Conservation (phyloP, 2,888 invertebrate species). For the Cremastinae sp. region DNA sequence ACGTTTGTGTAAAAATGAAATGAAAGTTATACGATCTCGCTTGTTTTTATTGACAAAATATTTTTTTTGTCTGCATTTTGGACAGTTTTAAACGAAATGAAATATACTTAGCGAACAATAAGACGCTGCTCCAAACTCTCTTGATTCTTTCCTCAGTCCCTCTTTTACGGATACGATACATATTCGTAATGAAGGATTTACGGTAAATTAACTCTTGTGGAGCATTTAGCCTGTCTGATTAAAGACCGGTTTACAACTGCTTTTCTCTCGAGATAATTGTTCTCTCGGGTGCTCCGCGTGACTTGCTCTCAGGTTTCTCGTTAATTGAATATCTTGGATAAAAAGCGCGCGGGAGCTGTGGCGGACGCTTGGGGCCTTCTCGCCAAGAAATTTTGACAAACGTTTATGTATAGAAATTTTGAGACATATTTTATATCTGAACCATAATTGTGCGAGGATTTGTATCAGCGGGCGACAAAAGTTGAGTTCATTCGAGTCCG, state of each 20-base stretch:
- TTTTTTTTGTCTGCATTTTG: no score
- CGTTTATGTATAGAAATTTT: not conserved
- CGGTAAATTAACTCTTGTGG: slow-evolving; percentile 30
- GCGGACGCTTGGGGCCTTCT: no score
- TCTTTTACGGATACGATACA: not conserved
- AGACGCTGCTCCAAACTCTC: not conserved
- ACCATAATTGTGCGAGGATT: not conserved
- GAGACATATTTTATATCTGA: no score
- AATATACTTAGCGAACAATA: not conserved
- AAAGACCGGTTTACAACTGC: slow-evolving; percentile 27
- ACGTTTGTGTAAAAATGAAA: no score
- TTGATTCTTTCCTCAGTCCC: not conserved
- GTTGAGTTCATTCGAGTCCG: not conserved
- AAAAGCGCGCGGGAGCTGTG: slow-evolving; percentile 5
- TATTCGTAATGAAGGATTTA: slow-evolving; percentile 3
- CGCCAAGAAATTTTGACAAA: not conserved
- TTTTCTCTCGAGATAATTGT: slow-evolving; percentile 9
- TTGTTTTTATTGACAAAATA: no score
- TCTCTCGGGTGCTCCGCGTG: slow-evolving; percentile 2
- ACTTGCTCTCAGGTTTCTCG: slow-evolving; percentile 20
- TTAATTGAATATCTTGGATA: slow-evolving; percentile 44
- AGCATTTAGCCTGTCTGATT: slow-evolving; percentile 1
- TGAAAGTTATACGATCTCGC: no score
- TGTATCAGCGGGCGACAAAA: slow-evolving; percentile 16
- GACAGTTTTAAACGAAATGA: no score